These are phyloP conservation scores for Poeciliopsis prolifica DNA, from an alignment of 2,113 vertebrate species.

Conservation along the genomic window DNA sequence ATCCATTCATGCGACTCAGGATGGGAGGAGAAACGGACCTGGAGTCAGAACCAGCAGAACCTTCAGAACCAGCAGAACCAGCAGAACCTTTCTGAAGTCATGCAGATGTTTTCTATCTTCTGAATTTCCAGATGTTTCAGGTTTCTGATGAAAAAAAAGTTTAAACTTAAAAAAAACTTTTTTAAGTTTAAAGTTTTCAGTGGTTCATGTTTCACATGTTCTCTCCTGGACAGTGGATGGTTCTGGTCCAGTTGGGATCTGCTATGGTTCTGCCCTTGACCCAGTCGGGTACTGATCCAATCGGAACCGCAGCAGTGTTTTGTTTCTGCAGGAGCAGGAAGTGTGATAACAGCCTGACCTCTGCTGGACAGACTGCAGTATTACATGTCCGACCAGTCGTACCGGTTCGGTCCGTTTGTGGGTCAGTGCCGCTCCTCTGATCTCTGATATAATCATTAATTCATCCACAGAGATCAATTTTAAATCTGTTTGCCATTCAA, in stretches of 20 bases:
- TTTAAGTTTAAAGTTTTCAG: background rate
- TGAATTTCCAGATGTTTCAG: background rate
- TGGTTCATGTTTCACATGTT: too few relatives aligned
- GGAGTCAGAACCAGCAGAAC: background rate
- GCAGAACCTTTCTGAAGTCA: background rate
- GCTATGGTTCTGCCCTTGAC: too few relatives aligned
- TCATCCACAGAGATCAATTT: background rate
- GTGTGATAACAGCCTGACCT: conserved; percentile 9
- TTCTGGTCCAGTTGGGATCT: too few relatives aligned
- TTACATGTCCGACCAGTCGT: background rate
- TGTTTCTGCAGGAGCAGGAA: background rate
- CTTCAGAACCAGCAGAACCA: background rate
- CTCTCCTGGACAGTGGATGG: too few relatives aligned
- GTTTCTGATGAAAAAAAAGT: background rate
- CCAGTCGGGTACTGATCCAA: too few relatives aligned
- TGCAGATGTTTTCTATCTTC: background rate
- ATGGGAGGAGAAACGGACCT: background rate
- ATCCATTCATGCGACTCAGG: conserved; percentile 68
- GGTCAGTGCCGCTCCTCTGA: background rate
- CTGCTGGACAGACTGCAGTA: conserved; percentile 23
- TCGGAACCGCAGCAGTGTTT: background rate
- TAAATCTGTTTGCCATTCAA: background rate
- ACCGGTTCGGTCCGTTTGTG: background rate
- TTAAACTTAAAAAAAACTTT: background rate
- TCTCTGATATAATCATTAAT: background rate